Evolutionary conservation across 2,113 vertebrate species (phyloP).

Genomic region (Gallinago jamesoni): DNA sequence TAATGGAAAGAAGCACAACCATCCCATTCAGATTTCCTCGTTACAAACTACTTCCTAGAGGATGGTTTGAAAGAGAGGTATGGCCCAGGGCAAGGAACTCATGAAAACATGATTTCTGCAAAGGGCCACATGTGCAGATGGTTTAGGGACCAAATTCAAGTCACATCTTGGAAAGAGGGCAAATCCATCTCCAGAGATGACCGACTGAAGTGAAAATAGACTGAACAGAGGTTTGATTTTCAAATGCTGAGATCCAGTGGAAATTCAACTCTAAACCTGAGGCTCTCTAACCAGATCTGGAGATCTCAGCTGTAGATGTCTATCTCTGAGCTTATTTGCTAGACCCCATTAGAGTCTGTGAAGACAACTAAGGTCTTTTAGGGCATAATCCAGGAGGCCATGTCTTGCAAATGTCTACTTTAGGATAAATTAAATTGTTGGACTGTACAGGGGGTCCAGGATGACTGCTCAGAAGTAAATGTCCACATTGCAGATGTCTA

Average conservation of each 20-base stretch:
- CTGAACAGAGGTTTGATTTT: neutral
- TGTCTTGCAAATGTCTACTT: neutral
- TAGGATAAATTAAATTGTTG: neutral
- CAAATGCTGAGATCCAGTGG: neutral
- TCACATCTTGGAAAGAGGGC: fast-evolving
- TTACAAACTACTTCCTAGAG: neutral
- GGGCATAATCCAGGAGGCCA: neutral
- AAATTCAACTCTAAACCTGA: neutral
- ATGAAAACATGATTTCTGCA: neutral
- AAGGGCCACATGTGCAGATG: neutral
- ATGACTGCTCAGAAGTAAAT: neutral
- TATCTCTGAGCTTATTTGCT: neutral
- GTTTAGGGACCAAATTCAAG: neutral
- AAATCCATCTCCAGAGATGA: neutral
- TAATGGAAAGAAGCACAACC: neutral
- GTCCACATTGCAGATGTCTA: neutral
- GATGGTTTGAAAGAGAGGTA: neutral
- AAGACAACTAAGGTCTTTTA: neutral
- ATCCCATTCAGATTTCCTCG: neutral
- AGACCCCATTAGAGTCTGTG: neutral
- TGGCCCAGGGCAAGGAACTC: neutral
- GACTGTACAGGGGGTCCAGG: too few relatives aligned
- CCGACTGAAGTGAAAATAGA: neutral
- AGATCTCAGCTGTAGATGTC: neutral
- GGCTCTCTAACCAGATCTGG: neutral